Evolutionary conservation across 2,888 invertebrate species (phyloP).

Genomic region (Eristalis pertinax): DNA sequence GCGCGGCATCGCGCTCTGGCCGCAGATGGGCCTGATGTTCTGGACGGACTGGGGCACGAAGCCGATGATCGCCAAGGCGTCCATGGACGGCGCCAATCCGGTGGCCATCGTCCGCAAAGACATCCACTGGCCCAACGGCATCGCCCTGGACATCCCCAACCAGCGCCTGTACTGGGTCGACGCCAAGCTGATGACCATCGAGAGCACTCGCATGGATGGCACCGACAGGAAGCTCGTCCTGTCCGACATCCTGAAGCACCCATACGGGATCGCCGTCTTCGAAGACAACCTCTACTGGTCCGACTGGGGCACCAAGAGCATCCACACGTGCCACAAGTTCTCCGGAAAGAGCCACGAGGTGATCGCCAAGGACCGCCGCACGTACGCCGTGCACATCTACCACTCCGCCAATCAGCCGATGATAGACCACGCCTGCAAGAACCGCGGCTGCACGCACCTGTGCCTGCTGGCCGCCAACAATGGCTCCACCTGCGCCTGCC

Average conservation of each 20-base stretch:
- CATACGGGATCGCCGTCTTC: slow-evolving; percentile 92
- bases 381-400: slow-evolving; percentile 86
- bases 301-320: slow-evolving; percentile 90
- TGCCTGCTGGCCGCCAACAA: slow-evolving; percentile 86
- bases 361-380: slow-evolving; percentile 82
- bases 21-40: slow-evolving; percentile 89
- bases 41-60: slow-evolving; percentile 94
- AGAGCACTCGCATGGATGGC: slow-evolving; percentile 86
- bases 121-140: slow-evolving; percentile 91
- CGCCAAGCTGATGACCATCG: slow-evolving; percentile 86
- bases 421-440: slow-evolving; percentile 85
- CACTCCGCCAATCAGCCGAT: slow-evolving; percentile 86
- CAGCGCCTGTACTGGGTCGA: slow-evolving; percentile 95
- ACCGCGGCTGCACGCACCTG: slow-evolving; percentile 87
- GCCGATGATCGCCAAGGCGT: slow-evolving; percentile 88
- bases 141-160: slow-evolving; percentile 91
- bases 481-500: slow-evolving; percentile 88
- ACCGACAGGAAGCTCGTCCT: slow-evolving; percentile 85
- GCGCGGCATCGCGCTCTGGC: slow-evolving; percentile 87
- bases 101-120: slow-evolving; percentile 85
- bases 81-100: slow-evolving; percentile 91
- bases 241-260: slow-evolving; percentile 87
- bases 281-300: slow-evolving; percentile 95
- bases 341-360: slow-evolving; percentile 85
- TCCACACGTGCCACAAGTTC: slow-evolving; percentile 90